Conservation (phyloP, 1,140 invertebrate species). For the Patella vulgata region DNA sequence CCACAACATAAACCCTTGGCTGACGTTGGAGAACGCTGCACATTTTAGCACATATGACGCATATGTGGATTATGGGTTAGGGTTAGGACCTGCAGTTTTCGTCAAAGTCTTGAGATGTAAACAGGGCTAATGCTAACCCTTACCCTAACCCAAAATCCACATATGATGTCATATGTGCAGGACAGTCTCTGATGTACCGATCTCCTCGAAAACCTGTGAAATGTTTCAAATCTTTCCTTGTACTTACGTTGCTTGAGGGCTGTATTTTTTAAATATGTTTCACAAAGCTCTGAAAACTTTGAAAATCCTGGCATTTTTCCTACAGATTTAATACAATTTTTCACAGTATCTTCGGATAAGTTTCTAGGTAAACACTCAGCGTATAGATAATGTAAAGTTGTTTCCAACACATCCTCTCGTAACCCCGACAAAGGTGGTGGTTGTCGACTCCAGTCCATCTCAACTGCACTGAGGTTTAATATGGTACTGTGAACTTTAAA, state of each 20-base stretch:
- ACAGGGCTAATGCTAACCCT: too few relatives aligned
- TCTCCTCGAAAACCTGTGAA: too few relatives aligned
- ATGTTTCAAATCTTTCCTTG: too few relatives aligned
- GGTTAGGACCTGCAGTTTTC: too few relatives aligned
- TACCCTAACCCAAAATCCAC: too few relatives aligned
- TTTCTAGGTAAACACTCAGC: slow-evolving; percentile 73
- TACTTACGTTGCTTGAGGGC: slow-evolving; percentile 75
- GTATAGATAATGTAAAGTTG: slow-evolving; percentile 74
- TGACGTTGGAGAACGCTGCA: too few relatives aligned
- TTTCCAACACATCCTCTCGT: slow-evolving; percentile 71
- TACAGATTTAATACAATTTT: slow-evolving; percentile 69
- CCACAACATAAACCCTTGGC: too few relatives aligned
- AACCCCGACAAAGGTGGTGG: slow-evolving; percentile 67
- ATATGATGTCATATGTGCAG: too few relatives aligned
- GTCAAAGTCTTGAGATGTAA: too few relatives aligned
- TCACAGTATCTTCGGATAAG: slow-evolving; percentile 71
- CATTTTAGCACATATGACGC: too few relatives aligned
- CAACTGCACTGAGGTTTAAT: slow-evolving; percentile 70
- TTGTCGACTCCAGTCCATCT: slow-evolving; percentile 69
- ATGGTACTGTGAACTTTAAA: slow-evolving; percentile 75
- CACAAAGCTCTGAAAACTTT: slow-evolving; percentile 71
- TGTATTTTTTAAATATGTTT: slow-evolving; percentile 73
- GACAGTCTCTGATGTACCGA: too few relatives aligned
- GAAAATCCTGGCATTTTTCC: slow-evolving; percentile 69
- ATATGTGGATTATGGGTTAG: too few relatives aligned